A percentile compares a stretch with the other conserved stretches of the same genome.
Conservation (phyloP, 2,797 vertebrate species). For the Chiroxiphia lanceolata region DNA sequence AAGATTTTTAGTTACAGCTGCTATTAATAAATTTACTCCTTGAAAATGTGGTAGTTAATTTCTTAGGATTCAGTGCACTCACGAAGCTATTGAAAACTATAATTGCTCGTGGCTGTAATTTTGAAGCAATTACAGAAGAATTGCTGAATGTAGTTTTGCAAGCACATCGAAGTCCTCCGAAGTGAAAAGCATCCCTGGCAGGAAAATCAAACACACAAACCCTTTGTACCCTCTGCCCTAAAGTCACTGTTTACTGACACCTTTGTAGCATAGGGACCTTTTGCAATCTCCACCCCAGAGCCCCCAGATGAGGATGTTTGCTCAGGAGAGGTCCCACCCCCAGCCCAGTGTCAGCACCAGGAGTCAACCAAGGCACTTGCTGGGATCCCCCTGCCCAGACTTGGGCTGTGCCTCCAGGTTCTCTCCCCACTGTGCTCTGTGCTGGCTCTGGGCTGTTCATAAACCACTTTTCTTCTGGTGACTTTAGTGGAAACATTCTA, state of each 20-base stretch:
- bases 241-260: background rate
- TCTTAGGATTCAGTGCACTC: constrained; percentile 8
- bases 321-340: background rate
- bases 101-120: constrained; percentile 33
- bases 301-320: background rate
- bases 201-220: background rate
- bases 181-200: background rate
- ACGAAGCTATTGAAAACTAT: background rate
- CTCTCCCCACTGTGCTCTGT: background rate
- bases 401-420: rapidly evolving
- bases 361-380: background rate
- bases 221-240: background rate
- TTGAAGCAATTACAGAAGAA: background rate
- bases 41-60: constrained; percentile 25
- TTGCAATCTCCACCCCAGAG: rapidly evolving
- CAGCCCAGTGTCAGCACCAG: rapidly evolving
- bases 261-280: rapidly evolving
- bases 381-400: rapidly evolving
- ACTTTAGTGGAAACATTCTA: background rate
- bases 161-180: background rate
- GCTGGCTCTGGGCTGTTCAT: background rate
- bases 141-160: background rate
- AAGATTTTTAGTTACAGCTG: constrained; percentile 42
- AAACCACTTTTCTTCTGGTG: background rate
- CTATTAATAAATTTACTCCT: constrained; percentile 45